Conservation (phyloP, 2,113 vertebrate species). For the Elephas maximus region DNA sequence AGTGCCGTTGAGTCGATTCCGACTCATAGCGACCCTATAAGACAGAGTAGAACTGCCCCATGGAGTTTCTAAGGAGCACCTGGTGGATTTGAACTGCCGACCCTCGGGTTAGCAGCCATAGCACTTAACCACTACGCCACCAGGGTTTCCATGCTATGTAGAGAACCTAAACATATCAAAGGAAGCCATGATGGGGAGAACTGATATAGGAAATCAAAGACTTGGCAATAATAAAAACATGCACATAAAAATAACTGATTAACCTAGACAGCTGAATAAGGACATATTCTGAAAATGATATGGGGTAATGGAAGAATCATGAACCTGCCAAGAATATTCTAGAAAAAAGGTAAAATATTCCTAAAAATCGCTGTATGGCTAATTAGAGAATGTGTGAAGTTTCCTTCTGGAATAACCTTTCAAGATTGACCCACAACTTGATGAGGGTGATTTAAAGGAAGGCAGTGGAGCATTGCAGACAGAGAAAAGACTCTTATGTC, state of each 20-base stretch:
- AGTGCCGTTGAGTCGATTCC: too few species aligned
- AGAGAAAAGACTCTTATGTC: background rate
- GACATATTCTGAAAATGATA: background rate
- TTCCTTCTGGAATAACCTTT: background rate
- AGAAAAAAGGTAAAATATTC: background rate
- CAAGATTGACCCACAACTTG: background rate
- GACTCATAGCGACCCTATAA: too few species aligned
- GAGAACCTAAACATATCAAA: background rate
- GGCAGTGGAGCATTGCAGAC: background rate
- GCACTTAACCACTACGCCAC: too few species aligned
- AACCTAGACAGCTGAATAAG: background rate
- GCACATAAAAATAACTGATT: background rate
- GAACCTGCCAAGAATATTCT: background rate
- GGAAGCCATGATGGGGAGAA: background rate
- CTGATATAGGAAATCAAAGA: background rate
- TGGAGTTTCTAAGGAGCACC: too few species aligned
- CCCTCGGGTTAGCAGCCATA: too few species aligned
- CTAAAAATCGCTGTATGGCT: background rate
- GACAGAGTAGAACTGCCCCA: too few species aligned
- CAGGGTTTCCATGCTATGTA: background rate
- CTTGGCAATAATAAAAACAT: background rate
- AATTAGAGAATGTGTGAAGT: background rate
- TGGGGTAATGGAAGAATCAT: background rate
- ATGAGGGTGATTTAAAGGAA: background rate
- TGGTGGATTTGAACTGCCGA: too few species aligned